Evolutionary conservation across 2,888 invertebrate genomes (phyloP), one percentile per base, ranked within the genome.

Genomic region (Amiota mariae): DNA sequence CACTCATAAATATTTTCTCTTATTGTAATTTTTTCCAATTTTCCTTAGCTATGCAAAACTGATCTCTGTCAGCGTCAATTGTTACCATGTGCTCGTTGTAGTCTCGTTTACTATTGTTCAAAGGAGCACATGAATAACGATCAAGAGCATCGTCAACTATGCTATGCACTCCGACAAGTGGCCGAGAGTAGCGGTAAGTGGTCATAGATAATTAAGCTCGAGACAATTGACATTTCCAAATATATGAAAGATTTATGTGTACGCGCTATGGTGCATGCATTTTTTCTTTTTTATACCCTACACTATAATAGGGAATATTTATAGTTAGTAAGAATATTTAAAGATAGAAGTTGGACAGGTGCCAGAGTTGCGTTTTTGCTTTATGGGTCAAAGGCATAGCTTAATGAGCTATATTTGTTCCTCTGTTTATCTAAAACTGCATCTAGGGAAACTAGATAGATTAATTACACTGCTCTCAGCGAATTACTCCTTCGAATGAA

Each of bases 81-180:
- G 6, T 66, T 88, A 1, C 79, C 81, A 1, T 92, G 92, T 74
- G 87, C 88, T 49, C 85, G 90, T 67, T 95, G 95, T 78, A 91
- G 91, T 74, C 90, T 94, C 89, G 89, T 93, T 13, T 92, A 92
- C 72, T 95, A 94, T 81, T 95, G 95, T 84, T 91, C 91, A 12
- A 84, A 88, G 15, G 91, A 91, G 13, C 94, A 95, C 80, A 92
- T 92, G 84, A 91, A 91, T 68, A 91, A 92, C 54, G 93, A 93
- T 81, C 91, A 91, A 88, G 79, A 90, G 56, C 94, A 95, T 84
- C 91, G 91, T 71, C 91, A 91, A 0, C 83, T 94, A 1, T 95
- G 94, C 82, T 91, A 91, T 59, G 92, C 92, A 47, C 89, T 94
- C 24, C 91, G 91, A 49, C 92, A 93, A 57, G 90, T 93, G 67